Percentiles rank a stretch among this genome's conserved stretches.
phyloP scores from a whole-genome alignment of 2,888 invertebrate genomes.

The Dendrolimus houi region DNA sequence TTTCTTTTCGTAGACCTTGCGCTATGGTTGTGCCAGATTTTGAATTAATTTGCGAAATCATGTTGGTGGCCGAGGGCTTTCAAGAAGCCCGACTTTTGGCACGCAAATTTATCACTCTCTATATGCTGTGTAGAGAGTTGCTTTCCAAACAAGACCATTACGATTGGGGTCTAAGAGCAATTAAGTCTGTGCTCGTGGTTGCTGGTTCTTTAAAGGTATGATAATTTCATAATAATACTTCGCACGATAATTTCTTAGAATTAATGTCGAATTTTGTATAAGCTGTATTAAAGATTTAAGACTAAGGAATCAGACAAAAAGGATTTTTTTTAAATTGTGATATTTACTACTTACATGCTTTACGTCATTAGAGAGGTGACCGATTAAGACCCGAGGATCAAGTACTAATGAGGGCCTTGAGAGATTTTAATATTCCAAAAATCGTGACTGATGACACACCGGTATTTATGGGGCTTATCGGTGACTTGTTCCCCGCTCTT shows the following conservation, averaged over 20 bases:
- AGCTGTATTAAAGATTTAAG: too few relatives aligned
- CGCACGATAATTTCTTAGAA: too few relatives aligned
- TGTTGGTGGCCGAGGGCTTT: conserved; percentile 97
- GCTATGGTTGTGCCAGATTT: conserved; percentile 99
- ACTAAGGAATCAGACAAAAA: too few relatives aligned
- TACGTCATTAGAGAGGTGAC: conserved; percentile 77
- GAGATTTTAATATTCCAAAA: conserved; percentile 97
- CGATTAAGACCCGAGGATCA: conserved; percentile 90
- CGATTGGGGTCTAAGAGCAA: conserved; percentile 96
- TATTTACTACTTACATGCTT: too few relatives aligned
- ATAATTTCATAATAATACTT: background rate
- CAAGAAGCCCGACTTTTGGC: conserved; percentile 93
- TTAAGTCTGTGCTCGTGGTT: conserved; percentile 96
- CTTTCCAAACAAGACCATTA: conserved; percentile 97
- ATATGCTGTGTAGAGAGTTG: conserved; percentile 91
- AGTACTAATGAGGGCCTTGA: conserved; percentile 93
- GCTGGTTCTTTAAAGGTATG: conserved; percentile 90
- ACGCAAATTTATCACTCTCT: conserved; percentile 95
- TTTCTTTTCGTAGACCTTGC: conserved; percentile 81
- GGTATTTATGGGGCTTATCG: conserved; percentile 95
- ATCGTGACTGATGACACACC: conserved; percentile 94
- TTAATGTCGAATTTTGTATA: too few relatives aligned
- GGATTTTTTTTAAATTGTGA: too few relatives aligned
- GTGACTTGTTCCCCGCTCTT: conserved; percentile 93
- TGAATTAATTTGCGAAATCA: conserved; percentile 96